Evolutionary conservation across 2,113 vertebrate genomes (phyloP), one percentile per base, ranked within the genome.

Genomic region (Rhinolophus sinicus): DNA sequence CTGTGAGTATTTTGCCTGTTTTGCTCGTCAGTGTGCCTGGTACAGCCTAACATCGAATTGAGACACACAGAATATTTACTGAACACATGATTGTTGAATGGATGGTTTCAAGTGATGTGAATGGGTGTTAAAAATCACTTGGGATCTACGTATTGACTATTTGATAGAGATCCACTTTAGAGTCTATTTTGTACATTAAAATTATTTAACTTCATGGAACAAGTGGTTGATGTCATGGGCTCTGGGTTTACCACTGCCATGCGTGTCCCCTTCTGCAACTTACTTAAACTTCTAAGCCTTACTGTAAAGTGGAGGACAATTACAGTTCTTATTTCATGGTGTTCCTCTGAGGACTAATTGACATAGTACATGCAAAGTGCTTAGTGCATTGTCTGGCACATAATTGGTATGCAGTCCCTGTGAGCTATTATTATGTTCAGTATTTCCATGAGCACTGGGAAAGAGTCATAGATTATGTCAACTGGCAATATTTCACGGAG

Each of bases 291-390:
- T 35, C 5, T 44, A 73, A 60, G 35, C 28, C 21, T 90, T 78
- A 30, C 4, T 70, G 33, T 84, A 73, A 93, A 88, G 58, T 70
- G 40, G 10, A 38, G 35, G 35, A 26, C 58, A 72, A 64, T 88
- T 83, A n/a, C 40, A 72, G 15, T 86, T 35, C 28, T 88, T 75
- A 93, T 90, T 93, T 94, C 16, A 72, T 84, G 7, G 4, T 91
- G 22, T 64, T 83, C 7, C 1, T 64, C 5, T 73, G 52, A 92
- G 28, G 47, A 65, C 44, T 92, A 73, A n/a, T 35, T 76, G 40
- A 80, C 44, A 60, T 85, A 75, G 21, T 60, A 54, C 33, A 28
- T 70, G 40, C 58, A 70, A 87, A 88, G 24, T 69, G 19, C 44
- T 70, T 88, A 88, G 60, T 30, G 60, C 7, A 44, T 15, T 69